A percentile compares a stretch with the other conserved stretches of the same genome.
phyloP scores from a whole-genome alignment of 2,113 vertebrate species.

The Chloropsis hardwickii region DNA sequence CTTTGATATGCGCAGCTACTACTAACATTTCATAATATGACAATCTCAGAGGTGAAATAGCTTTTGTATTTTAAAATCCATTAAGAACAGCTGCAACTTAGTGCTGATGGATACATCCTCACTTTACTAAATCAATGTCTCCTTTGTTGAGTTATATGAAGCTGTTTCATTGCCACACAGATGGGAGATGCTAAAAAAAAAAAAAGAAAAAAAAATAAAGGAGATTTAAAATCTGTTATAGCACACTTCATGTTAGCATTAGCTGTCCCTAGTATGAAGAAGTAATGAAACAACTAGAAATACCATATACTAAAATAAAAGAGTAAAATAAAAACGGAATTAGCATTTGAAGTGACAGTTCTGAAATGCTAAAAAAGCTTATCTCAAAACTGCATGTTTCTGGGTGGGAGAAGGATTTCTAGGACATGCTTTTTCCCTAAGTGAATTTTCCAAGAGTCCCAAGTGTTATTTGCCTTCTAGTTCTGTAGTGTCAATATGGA shows the following conservation, averaged over 20 bases:
- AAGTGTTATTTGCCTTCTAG: conserved; percentile 44
- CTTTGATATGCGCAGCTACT: not conserved
- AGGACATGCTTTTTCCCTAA: conserved; percentile 30
- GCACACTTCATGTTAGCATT: not conserved
- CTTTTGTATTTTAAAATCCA: conserved; percentile 24
- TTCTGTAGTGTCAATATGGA: conserved; percentile 39
- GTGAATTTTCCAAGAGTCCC: conserved; percentile 23
- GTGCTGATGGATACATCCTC: not conserved
- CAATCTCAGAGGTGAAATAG: conserved; percentile 23
- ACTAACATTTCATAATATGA: conserved; percentile 30
- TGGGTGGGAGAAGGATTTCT: conserved; percentile 14
- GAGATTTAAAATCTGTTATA: not conserved
- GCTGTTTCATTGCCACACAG: not conserved
- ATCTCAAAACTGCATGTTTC: not conserved
- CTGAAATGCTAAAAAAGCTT: not conserved
- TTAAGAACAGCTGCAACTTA: conserved; percentile 15
- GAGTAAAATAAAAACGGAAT: not conserved
- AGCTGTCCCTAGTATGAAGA: not conserved
- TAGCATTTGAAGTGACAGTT: not conserved
- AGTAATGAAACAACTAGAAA: not conserved
- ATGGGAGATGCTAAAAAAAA: not conserved
- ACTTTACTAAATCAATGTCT: not conserved
- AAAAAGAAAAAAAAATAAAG: not conserved
- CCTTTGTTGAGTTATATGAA: conserved; percentile 3
- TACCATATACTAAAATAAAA: not conserved